phyloP scores from a whole-genome alignment of 1,140 invertebrate genomes.

The Cheumatopsyche charites region DNA sequence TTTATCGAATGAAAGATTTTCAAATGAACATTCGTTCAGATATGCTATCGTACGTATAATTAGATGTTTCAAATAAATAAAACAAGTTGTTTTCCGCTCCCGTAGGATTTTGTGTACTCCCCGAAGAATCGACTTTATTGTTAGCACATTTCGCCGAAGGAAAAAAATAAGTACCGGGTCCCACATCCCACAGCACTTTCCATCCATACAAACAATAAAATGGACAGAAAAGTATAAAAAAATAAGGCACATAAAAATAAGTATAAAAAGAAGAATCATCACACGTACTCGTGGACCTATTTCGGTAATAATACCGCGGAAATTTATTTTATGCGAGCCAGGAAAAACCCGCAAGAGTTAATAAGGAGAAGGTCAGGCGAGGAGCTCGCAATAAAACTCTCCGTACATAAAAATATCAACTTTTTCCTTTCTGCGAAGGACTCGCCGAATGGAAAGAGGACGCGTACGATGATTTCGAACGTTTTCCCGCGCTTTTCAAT shows the following conservation, averaged over 20 bases:
- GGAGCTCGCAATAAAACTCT: constrained; percentile 16
- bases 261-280: background rate
- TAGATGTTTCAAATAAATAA: background rate
- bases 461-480: too few relatives aligned
- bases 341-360: constrained; percentile 1
- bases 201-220: too few relatives aligned
- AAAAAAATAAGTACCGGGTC: background rate
- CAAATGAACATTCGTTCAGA: too few relatives aligned
- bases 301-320: constrained; percentile 9
- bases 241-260: background rate
- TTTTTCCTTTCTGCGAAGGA: background rate
- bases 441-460: too few relatives aligned
- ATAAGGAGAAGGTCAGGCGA: constrained; percentile 8
- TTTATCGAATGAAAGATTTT: too few relatives aligned
- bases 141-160: background rate
- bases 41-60: too few relatives aligned
- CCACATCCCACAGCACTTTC: background rate
- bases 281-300: background rate
- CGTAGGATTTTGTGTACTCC: background rate
- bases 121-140: constrained; percentile 4
- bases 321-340: constrained; percentile 6
- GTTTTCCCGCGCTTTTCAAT: background rate
- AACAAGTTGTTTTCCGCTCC: background rate
- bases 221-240: too few relatives aligned
- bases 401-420: background rate